Evolutionary conservation across 2,113 vertebrate genomes (phyloP).

Genomic region (Stomatorhinus ivindoensis): DNA sequence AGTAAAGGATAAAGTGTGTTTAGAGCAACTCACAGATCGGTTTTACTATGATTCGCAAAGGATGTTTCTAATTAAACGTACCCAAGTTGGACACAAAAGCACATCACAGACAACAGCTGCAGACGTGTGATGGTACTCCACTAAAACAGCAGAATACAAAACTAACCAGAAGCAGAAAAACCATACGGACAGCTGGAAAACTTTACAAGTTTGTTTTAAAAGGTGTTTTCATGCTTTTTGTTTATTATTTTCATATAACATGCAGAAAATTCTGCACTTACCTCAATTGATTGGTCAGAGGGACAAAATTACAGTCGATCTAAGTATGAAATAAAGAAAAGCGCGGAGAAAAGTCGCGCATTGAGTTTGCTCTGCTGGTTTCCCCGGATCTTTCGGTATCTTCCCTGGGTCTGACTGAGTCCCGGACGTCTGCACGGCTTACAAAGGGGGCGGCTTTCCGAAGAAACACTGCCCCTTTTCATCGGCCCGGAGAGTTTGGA

Average conservation of each 20-base stretch:
- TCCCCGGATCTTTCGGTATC: background rate
- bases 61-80: background rate
- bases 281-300: background rate
- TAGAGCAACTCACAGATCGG: background rate
- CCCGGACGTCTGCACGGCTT: background rate
- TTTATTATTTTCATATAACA: background rate
- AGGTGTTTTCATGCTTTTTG: background rate
- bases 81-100: background rate
- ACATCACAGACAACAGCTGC: background rate
- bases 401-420: background rate
- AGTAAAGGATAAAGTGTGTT: background rate
- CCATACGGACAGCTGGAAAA: background rate
- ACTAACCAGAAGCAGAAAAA: background rate
- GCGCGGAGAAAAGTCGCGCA: background rate
- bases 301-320: background rate
- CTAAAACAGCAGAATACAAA: background rate
- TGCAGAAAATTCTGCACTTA: background rate
- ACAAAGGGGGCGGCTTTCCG: background rate
- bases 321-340: background rate
- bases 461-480: conserved; percentile 1
- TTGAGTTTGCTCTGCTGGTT: background rate
- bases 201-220: background rate
- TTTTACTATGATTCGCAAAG: background rate
- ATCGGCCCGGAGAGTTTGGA: background rate
- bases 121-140: background rate